Conservation (phyloP, 2,797 vertebrate genomes). For the Echeneis naucrates region DNA sequence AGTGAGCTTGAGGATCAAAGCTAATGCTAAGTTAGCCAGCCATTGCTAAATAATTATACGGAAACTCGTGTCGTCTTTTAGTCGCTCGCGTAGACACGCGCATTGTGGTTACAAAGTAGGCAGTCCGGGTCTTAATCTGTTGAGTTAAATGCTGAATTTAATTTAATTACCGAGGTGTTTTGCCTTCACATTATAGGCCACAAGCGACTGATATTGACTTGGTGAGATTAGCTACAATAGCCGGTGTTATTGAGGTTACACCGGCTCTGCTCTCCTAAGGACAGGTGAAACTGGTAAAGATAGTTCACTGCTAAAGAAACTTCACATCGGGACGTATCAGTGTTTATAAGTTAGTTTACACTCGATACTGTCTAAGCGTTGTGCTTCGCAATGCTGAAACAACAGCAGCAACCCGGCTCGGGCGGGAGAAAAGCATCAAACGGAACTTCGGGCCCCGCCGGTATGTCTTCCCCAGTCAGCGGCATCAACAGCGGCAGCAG, state of each 20-base stretch:
- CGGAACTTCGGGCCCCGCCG: slow-evolving; percentile 83
- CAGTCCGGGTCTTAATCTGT: neutral
- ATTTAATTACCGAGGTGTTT: slow-evolving; percentile 40
- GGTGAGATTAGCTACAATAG: slow-evolving; percentile 70
- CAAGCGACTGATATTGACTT: slow-evolving; percentile 54
- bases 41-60: slow-evolving; percentile 68
- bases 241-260: slow-evolving; percentile 67
- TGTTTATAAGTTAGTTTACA: slow-evolving; percentile 62
- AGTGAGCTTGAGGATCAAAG: slow-evolving; percentile 74
- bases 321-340: slow-evolving; percentile 39
- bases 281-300: slow-evolving; percentile 53
- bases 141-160: slow-evolving; percentile 44
- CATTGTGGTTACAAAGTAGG: slow-evolving; percentile 30
- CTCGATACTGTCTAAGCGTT: slow-evolving; percentile 61
- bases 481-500: slow-evolving; percentile 82
- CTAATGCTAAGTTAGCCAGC: slow-evolving; percentile 76
- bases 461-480: slow-evolving; percentile 83
- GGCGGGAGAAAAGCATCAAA: slow-evolving; percentile 87
- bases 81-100: slow-evolving; percentile 53
- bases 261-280: slow-evolving; percentile 60
- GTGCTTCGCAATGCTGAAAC: slow-evolving; percentile 83
- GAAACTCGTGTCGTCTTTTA: slow-evolving; percentile 63
- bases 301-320: slow-evolving; percentile 50
- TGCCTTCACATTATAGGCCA: slow-evolving; percentile 71
- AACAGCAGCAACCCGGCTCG: slow-evolving; percentile 84